Percentiles rank a stretch among this genome's conserved stretches.
Evolutionary conservation across 2,888 invertebrate genomes (phyloP).

Genomic region (Beris chalybata): DNA sequence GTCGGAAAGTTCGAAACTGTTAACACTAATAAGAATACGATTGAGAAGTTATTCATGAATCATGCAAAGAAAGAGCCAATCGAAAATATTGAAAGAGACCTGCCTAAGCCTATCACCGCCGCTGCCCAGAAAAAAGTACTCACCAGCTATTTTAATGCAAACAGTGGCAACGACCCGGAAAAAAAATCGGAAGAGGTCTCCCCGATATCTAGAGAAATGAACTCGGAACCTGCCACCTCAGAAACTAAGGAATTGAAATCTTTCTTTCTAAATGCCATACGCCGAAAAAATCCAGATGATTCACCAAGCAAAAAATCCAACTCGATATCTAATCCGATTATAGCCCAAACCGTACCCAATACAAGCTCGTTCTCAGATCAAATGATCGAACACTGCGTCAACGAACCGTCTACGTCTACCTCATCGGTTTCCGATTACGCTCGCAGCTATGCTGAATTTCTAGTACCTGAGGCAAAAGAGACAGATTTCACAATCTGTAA

Average conservation of each 20-base stretch:
- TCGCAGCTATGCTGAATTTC: slow-evolving; percentile 48
- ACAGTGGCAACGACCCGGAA: neutral
- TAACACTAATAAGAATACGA: slow-evolving; percentile 59
- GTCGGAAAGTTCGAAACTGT: slow-evolving; percentile 75
- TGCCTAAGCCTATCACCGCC: neutral
- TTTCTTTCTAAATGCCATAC: slow-evolving; percentile 13
- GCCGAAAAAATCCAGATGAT: slow-evolving; percentile 8
- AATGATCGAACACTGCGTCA: neutral
- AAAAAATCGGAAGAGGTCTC: neutral
- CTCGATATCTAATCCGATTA: no score
- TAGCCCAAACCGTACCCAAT: no score
- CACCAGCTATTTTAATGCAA: slow-evolving; percentile 42
- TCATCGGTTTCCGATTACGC: slow-evolving; percentile 28
- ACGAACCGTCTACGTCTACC: neutral
- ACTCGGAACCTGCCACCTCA: neutral
- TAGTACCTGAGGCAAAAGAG: slow-evolving; percentile 42
- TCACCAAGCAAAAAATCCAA: neutral
- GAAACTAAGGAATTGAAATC: slow-evolving; percentile 2
- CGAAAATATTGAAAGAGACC: neutral
- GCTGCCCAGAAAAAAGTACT: slow-evolving; percentile 43
- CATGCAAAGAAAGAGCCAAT: slow-evolving; percentile 45
- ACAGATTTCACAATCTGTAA: slow-evolving; percentile 58
- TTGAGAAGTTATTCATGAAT: slow-evolving; percentile 63
- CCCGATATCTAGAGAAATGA: no score
- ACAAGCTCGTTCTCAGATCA: no score